Percentiles rank a stretch among this genome's conserved stretches.
Conservation (phyloP, 2,888 invertebrate species). For the Epinotia demarniana region DNA sequence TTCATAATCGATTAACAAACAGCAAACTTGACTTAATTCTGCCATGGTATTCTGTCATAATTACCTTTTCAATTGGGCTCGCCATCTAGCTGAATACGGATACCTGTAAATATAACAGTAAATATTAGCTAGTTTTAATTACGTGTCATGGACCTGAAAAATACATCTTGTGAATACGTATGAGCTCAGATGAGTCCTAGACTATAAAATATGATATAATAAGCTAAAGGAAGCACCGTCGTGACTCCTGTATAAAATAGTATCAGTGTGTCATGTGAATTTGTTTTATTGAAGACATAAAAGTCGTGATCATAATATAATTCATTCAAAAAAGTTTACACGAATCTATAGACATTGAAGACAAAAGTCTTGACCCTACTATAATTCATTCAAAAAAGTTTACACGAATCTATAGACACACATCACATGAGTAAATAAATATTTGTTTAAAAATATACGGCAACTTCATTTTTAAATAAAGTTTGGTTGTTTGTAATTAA, state of each 20-base stretch:
- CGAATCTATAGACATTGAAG: neutral
- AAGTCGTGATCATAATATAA: neutral
- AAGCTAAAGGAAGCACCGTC: neutral
- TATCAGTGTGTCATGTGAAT: neutral
- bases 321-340: neutral
- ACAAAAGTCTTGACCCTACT: neutral
- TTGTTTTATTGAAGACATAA: neutral
- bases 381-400: neutral
- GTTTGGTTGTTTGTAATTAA: neutral
- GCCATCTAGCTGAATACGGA: slow-evolving; percentile 74
- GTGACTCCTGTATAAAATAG: neutral
- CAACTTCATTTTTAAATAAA: neutral
- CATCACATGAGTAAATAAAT: neutral
- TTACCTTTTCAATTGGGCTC: slow-evolving; percentile 59
- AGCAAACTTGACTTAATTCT: neutral
- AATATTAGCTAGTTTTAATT: slow-evolving; percentile 25
- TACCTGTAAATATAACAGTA: slow-evolving; percentile 72
- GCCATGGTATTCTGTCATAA: slow-evolving; percentile 44
- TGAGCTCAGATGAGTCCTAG: neutral
- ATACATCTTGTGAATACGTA: neutral
- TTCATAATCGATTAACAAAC: too few species aligned
- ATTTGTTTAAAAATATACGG: neutral
- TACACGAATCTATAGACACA: too few species aligned
- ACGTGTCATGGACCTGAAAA: slow-evolving; percentile 21
- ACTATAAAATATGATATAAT: neutral